phyloP scores from a whole-genome alignment of 2,888 invertebrate species.

The Aleiodes alternator region DNA sequence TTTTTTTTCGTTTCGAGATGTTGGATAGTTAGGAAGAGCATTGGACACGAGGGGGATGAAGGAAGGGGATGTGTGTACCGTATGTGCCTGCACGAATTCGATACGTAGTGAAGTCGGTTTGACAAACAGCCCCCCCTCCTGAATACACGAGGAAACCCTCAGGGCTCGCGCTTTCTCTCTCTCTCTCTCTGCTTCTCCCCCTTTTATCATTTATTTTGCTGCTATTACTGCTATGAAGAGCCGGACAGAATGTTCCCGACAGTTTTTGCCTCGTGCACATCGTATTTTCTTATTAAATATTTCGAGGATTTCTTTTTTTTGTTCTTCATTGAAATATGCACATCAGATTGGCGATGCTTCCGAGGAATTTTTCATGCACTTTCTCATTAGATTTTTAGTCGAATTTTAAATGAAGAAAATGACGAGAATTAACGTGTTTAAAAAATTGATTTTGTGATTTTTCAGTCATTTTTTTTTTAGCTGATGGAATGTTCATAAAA shows the following conservation, averaged over 20 bases:
- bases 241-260: conserved; percentile 35
- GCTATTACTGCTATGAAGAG: conserved; percentile 42
- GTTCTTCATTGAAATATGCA: no score
- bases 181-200: conserved; percentile 28
- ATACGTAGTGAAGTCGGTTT: conserved; percentile 35
- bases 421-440: no score
- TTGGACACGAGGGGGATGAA: background rate
- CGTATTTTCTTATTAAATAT: conserved; percentile 4
- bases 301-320: conserved; percentile 2
- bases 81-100: conserved; percentile 30
- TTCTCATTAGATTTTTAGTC: no score
- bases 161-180: conserved; percentile 8
- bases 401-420: no score
- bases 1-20: conserved; percentile 14
- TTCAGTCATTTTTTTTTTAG: no score
- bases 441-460: no score
- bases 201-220: conserved; percentile 47
- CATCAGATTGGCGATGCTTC: no score
- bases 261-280: conserved; percentile 9
- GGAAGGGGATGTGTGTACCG: background rate
- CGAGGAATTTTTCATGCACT: no score
- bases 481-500: no score
- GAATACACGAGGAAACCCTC: conserved; percentile 33
- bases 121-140: conserved; percentile 34
- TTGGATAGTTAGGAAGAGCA: conserved; percentile 25